Conservation (phyloP, 2,888 invertebrate genomes). For the Tricholauxania praeusta region DNA sequence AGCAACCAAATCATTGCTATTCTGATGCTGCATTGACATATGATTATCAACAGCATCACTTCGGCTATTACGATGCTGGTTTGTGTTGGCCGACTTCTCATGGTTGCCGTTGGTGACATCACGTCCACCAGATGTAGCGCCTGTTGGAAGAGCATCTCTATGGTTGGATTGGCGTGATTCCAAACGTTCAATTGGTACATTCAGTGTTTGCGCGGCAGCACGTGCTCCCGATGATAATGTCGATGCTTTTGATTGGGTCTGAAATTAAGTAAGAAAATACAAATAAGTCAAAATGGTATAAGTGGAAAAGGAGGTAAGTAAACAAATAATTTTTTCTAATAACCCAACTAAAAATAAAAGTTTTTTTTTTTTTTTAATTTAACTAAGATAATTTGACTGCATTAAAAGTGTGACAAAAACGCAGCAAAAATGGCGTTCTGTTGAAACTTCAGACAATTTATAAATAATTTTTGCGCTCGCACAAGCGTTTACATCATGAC, state of each 20-base stretch:
- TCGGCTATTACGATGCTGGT: conserved; percentile 45
- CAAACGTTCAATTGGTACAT: conserved; percentile 67
- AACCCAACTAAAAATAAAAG: too few relatives aligned
- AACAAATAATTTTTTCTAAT: too few relatives aligned
- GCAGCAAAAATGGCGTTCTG: too few relatives aligned
- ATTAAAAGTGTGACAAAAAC: too few relatives aligned
- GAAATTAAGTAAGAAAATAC: conserved; percentile 34
- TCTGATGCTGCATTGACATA: conserved; percentile 46
- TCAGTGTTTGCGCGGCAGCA: conserved; percentile 67
- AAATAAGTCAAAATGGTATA: too few relatives aligned
- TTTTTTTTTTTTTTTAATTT: too few relatives aligned
- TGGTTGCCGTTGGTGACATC: conserved; percentile 9
- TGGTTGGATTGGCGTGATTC: conserved; percentile 64
- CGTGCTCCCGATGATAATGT: conserved; percentile 67
- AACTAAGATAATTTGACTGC: too few relatives aligned
- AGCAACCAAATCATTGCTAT: conserved; percentile 38
- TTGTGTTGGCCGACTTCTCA: background rate
- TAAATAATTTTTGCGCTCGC: too few relatives aligned
- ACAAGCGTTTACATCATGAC: too few relatives aligned
- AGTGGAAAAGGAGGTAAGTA: too few relatives aligned
- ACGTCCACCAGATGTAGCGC: conserved; percentile 23
- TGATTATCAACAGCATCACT: conserved; percentile 48
- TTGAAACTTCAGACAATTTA: too few relatives aligned
- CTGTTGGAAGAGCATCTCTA: conserved; percentile 46
- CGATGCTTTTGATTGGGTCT: conserved; percentile 67